Evolutionary conservation across 2,888 invertebrate species (phyloP).

Genomic region (Caenorhabditis zanzibari): DNA sequence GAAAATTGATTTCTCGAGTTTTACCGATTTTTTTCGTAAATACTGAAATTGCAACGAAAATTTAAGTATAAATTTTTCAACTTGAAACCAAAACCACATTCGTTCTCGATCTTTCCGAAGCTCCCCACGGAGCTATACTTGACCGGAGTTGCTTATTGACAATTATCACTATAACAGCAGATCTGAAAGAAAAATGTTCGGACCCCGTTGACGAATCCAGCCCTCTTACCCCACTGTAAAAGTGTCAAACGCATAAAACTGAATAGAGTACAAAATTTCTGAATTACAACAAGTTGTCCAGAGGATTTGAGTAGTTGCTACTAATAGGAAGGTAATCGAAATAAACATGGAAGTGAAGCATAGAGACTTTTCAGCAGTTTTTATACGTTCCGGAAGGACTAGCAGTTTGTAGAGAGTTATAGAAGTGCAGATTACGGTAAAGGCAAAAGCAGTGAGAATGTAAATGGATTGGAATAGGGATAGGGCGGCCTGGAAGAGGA

Average conservation of each 20-base stretch:
- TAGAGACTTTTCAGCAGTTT: constrained; percentile 30
- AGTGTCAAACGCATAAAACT: not conserved
- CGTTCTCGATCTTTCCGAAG: not conserved
- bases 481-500: constrained; percentile 18
- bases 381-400: constrained; percentile 32
- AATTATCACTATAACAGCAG: not conserved
- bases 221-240: constrained; percentile 1
- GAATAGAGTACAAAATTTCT: not conserved
- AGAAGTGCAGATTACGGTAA: constrained; percentile 28
- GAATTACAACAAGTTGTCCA: not conserved
- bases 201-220: too few species aligned
- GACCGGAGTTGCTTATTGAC: not conserved
- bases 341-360: constrained; percentile 41
- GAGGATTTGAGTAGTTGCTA: constrained; percentile 22
- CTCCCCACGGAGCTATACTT: not conserved
- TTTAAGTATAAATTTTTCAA: too few species aligned
- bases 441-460: constrained; percentile 20
- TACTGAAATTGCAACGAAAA: too few species aligned
- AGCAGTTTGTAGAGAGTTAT: constrained; percentile 38
- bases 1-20: too few species aligned
- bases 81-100: not conserved
- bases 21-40: too few species aligned
- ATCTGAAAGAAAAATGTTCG: not conserved
- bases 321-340: constrained; percentile 33
- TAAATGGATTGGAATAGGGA: constrained; percentile 42